Conservation (phyloP, 2,888 invertebrate genomes). For the Platerodrilus igneus region DNA sequence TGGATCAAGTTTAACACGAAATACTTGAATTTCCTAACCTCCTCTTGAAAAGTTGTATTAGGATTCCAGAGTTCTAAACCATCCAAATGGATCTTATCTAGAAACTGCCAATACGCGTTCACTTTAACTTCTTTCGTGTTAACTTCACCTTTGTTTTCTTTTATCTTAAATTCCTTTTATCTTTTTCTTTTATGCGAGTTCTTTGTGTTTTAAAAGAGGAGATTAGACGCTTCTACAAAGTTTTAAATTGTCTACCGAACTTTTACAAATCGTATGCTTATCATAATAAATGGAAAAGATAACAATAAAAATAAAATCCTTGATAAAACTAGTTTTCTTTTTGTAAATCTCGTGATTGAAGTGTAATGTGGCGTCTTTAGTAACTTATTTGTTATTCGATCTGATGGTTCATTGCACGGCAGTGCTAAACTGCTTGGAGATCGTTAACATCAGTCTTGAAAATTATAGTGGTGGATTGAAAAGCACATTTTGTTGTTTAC, state of each 20-base stretch:
- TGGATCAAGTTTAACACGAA: constrained; percentile 6
- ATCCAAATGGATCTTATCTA: constrained; percentile 22
- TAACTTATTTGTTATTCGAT: background rate
- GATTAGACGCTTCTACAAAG: constrained; percentile 10
- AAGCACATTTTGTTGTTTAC: background rate
- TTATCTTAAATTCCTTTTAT: constrained; percentile 18
- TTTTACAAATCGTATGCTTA: constrained; percentile 2
- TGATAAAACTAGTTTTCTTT: no score
- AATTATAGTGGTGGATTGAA: no score
- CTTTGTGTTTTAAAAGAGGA: constrained; percentile 14
- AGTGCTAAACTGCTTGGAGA: no score
- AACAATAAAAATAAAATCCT: background rate
- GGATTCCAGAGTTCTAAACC: constrained; percentile 17
- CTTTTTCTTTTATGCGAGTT: constrained; percentile 15
- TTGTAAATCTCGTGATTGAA: no score
- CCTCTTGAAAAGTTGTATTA: constrained; percentile 22
- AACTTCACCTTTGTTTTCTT: constrained; percentile 20
- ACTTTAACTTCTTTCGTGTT: constrained; percentile 20
- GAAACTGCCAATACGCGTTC: constrained; percentile 21
- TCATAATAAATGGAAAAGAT: background rate
- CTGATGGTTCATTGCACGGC: no score
- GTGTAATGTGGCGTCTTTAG: no score
- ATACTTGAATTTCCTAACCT: constrained; percentile 16
- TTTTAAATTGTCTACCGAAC: constrained; percentile 8
- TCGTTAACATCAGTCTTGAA: no score